Conservation (phyloP, 2,888 invertebrate genomes). For the Microplitis manilae region DNA sequence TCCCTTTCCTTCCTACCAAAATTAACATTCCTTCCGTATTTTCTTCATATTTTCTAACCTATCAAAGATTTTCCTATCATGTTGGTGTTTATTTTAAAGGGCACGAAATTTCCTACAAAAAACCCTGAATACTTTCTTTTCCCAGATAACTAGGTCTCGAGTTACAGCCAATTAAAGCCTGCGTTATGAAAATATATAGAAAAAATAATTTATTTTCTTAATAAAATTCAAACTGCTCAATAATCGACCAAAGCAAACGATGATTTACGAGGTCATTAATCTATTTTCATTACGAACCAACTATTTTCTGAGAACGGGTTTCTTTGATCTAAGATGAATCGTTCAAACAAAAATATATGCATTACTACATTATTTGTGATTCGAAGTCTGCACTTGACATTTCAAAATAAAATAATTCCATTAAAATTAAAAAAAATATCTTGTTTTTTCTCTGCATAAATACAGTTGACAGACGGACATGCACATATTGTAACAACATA, state of each 20-base stretch:
- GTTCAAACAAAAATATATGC: constrained; percentile 40
- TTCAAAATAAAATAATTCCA: constrained; percentile 11
- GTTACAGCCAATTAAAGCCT: too few relatives aligned
- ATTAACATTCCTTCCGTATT: too few relatives aligned
- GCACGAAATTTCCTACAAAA: not conserved
- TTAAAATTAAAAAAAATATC: constrained; percentile 39
- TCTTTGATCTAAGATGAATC: constrained; percentile 69
- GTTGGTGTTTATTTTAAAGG: too few relatives aligned
- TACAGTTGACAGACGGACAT: not conserved
- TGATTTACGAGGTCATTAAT: constrained; percentile 69
- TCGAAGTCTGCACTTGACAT: constrained; percentile 17
- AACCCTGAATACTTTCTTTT: too few relatives aligned
- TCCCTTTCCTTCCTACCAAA: too few relatives aligned
- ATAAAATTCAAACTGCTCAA: constrained; percentile 51
- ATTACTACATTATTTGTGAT: constrained; percentile 18
- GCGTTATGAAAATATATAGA: too few relatives aligned
- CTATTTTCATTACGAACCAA: constrained; percentile 63
- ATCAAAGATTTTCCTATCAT: too few relatives aligned
- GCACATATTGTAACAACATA: not conserved
- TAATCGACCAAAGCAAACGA: constrained; percentile 51
- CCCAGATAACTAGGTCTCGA: too few relatives aligned
- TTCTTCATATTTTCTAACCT: too few relatives aligned
- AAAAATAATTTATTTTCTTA: too few relatives aligned
- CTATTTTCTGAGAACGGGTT: constrained; percentile 66
- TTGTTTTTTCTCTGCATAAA: constrained; percentile 6